Evolutionary conservation across 1,140 invertebrate species (phyloP).

Genomic region (Eurytemora carolleeae): DNA sequence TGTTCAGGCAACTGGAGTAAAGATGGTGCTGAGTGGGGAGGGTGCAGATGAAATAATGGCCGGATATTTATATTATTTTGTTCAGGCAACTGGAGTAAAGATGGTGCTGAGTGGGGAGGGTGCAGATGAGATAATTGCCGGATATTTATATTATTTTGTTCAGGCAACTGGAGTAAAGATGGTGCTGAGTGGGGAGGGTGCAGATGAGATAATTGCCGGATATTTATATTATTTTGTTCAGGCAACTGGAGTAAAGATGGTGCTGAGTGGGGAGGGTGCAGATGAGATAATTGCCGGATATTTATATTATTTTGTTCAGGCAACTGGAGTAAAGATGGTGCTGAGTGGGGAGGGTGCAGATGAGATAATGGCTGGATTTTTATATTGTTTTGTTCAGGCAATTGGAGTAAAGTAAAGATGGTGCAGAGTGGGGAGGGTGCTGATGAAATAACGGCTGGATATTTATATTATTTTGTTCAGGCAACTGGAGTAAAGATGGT

Average conservation of each 20-base stretch:
- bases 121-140: slow-evolving; percentile 26
- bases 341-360: too few relatives aligned
- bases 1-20: slow-evolving; percentile 20
- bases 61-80: slow-evolving; percentile 26
- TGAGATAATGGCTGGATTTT: too few relatives aligned
- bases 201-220: slow-evolving; percentile 26
- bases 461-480: too few relatives aligned
- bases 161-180: slow-evolving; percentile 15
- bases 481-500: too few relatives aligned
- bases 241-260: slow-evolving; percentile 4
- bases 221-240: slow-evolving; percentile 28
- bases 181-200: slow-evolving; percentile 26
- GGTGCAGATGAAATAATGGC: slow-evolving; percentile 27
- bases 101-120: slow-evolving; percentile 26
- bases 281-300: slow-evolving; percentile 27
- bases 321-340: too few relatives aligned
- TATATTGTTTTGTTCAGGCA: too few relatives aligned
- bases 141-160: slow-evolving; percentile 27
- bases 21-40: slow-evolving; percentile 24
- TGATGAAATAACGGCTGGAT: too few relatives aligned
- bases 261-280: slow-evolving; percentile 27
- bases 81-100: slow-evolving; percentile 19
- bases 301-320: too few relatives aligned
- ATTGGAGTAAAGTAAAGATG: too few relatives aligned
- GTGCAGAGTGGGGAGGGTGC: too few relatives aligned